Evolutionary conservation across 2,888 invertebrate genomes (phyloP), one percentile per base, ranked within the genome.

Genomic region (Xestobium rufovillosum): DNA sequence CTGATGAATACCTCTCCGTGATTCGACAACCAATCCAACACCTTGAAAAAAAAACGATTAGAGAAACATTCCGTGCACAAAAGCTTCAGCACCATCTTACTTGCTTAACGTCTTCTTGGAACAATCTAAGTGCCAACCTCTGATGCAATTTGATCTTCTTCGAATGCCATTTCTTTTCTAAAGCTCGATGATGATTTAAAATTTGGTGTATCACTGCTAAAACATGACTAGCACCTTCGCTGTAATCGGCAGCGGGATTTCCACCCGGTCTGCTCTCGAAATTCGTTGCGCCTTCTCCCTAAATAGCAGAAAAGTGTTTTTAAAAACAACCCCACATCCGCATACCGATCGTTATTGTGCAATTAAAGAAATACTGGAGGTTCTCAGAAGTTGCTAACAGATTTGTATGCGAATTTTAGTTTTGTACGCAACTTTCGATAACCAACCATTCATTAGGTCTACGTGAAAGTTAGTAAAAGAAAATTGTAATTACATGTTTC

Each of bases 71-170:
- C n/a, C n/a, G n/a, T n/a, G n/a, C n/a, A n/a, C n/a, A n/a, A n/a
- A n/a, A n/a, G n/a, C n/a, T n/a, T n/a, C n/a, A n/a, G n/a, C n/a
- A n/a, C n/a, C n/a, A n/a, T n/a, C 51, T 47, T 45, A 84, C 91
- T 77, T 95, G 95, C 65, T 92, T 86, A 31, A 96, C 95, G 65
- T 96, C 96, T 63, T 96, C 95, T 67, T 97, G 95, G 65, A 97
- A 97, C 28, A 96, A 74, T 43, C 85, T 73, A 51, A 97, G 70
- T 4, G 95, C 95, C 23, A 96, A 73, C 48, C 92, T 73, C 67
- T 96, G 96, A 65, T 96, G 96, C 39, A 97, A 71, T 63, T 94
- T 89, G 49, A 95, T 87, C 66, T 95, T 85, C 52, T 94, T 91
- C 47, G 87, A 82, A 57, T 94, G 94, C 87, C 95, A 96, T 43